These are phyloP conservation scores for Drosophila mercatorum DNA, from an alignment of 2,888 invertebrate species.

Conservation along the genomic window DNA sequence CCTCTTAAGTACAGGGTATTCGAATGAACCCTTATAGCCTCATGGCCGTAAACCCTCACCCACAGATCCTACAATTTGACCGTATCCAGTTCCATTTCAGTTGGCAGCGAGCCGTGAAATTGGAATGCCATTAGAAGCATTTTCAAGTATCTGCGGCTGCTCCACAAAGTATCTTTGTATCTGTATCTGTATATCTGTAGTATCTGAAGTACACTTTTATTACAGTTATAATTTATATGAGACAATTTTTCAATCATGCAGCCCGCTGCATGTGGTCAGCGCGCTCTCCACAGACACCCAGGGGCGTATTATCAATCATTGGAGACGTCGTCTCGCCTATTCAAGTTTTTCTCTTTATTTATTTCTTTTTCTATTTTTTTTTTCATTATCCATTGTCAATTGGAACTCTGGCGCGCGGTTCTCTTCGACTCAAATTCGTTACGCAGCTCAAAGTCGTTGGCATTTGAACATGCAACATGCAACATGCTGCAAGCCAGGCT, in stretches of 20 bases:
- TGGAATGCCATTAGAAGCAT: slow-evolving; percentile 66
- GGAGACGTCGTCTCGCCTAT: slow-evolving; percentile 21
- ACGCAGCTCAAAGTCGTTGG: slow-evolving; percentile 72
- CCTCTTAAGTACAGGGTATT: background rate
- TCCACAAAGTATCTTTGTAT: background rate
- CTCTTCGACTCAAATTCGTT: slow-evolving; percentile 61
- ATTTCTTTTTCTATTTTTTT: background rate
- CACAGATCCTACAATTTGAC: background rate
- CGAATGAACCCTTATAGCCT: slow-evolving; percentile 14
- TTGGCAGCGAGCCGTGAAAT: slow-evolving; percentile 53
- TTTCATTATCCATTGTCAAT: slow-evolving; percentile 34
- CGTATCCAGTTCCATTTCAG: slow-evolving; percentile 16
- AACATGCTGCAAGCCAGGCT: slow-evolving; percentile 17
- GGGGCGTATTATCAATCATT: slow-evolving; percentile 69
- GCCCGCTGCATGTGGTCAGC: slow-evolving; percentile 64
- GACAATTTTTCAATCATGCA: slow-evolving; percentile 71
- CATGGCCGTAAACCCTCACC: background rate
- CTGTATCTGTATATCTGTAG: slow-evolving; percentile 7
- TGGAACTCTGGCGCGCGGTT: slow-evolving; percentile 2
- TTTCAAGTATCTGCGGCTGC: slow-evolving; percentile 16
- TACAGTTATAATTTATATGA: slow-evolving; percentile 79
- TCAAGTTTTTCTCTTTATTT: slow-evolving; percentile 3
- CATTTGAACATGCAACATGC: slow-evolving; percentile 64
- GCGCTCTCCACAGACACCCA: slow-evolving; percentile 35
- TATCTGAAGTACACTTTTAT: slow-evolving; percentile 54